A percentile compares a stretch with the other conserved stretches of the same genome.
Evolutionary conservation across 2,797 vertebrate genomes (phyloP).

Genomic region (Microcaecilia unicolor): DNA sequence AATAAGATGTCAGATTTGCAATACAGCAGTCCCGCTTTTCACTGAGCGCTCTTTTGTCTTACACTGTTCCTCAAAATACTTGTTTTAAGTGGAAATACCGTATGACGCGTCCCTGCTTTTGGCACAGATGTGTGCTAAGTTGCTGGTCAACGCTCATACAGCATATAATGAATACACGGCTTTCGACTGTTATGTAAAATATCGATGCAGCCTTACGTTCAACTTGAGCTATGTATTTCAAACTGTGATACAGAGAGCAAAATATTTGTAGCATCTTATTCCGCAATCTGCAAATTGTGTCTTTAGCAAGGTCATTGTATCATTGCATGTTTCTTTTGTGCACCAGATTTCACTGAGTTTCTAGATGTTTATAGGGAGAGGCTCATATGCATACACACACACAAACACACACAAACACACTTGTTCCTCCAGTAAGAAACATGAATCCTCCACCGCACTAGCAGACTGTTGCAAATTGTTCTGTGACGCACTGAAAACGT

Average conservation of each 20-base stretch:
- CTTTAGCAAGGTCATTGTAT: constrained; percentile 45
- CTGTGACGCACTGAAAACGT: too few relatives aligned
- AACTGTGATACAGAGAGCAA: constrained; percentile 39
- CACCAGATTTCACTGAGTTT: constrained; percentile 43
- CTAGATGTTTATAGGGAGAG: too few relatives aligned
- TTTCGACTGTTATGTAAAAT: constrained; percentile 78
- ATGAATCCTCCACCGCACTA: too few relatives aligned
- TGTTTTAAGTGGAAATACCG: constrained; percentile 25
- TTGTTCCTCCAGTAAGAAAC: too few relatives aligned
- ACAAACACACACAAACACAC: too few relatives aligned
- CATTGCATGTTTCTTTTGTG: too few relatives aligned
- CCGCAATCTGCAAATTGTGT: constrained; percentile 44
- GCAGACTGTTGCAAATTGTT: too few relatives aligned
- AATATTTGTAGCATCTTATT: constrained; percentile 38
- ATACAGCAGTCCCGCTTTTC: constrained; percentile 28
- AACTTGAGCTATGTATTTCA: constrained; percentile 50
- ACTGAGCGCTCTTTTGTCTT: constrained; percentile 30
- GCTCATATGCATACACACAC: too few relatives aligned
- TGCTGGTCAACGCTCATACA: constrained; percentile 60
- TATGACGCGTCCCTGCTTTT: constrained; percentile 33
- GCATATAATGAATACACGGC: constrained; percentile 61
- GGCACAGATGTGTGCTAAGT: constrained; percentile 38
- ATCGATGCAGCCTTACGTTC: constrained; percentile 61
- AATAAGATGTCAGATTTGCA: constrained; percentile 17
- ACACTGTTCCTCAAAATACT: constrained; percentile 34